Percentiles rank a stretch among this genome's conserved stretches.
Evolutionary conservation across 1,140 invertebrate species (phyloP).

Genomic region (Centruroides vittatus): DNA sequence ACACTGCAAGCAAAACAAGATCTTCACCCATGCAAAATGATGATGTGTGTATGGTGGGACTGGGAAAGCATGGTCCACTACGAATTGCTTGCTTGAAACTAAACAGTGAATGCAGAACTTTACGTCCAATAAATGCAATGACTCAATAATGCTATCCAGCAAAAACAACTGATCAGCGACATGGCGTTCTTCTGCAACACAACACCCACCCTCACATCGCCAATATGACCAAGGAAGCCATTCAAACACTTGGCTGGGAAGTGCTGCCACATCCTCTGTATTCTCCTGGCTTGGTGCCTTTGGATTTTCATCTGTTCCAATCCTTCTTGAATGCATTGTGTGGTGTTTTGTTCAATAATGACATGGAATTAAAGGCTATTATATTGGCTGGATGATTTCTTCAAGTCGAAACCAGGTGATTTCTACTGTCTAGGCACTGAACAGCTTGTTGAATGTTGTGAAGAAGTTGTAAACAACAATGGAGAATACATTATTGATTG

Average conservation of each 20-base stretch:
- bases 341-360: background rate
- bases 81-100: constrained; percentile 9
- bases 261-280: constrained; percentile 33
- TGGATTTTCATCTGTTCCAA: constrained; percentile 22
- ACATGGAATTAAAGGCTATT: background rate
- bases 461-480: constrained; percentile 3
- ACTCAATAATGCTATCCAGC: background rate
- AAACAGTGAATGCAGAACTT: constrained; percentile 9
- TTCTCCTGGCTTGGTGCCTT: constrained; percentile 30
- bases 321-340: background rate
- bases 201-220: constrained; percentile 19
- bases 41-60: constrained; percentile 1
- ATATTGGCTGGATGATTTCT: constrained; percentile 1
- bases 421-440: too few species aligned
- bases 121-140: constrained; percentile 11
- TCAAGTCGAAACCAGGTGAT: constrained; percentile 1
- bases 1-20: too few species aligned
- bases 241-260: constrained; percentile 31
- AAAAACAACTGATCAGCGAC: background rate
- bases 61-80: constrained; percentile 9
- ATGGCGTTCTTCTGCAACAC: constrained; percentile 17
- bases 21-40: too few species aligned
- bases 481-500: constrained; percentile 8
- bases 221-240: constrained; percentile 5
- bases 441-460: background rate